A percentile compares a stretch with the other conserved stretches of the same genome.
Evolutionary conservation across 1,140 invertebrate genomes (phyloP).

Genomic region (Euborellia annulipes): DNA sequence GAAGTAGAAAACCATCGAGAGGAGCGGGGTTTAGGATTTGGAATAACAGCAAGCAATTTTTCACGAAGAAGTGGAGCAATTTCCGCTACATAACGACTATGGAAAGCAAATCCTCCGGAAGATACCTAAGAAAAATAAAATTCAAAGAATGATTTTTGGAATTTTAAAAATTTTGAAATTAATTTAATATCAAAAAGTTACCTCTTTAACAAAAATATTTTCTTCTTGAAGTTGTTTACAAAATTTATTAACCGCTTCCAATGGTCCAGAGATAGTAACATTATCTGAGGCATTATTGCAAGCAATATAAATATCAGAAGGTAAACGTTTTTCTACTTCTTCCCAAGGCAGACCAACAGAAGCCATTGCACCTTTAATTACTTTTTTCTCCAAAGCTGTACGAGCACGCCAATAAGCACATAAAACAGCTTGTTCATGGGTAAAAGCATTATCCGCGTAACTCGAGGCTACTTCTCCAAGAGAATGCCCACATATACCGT

Average conservation of each 20-base stretch:
- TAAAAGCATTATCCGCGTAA: slow-evolving; percentile 46
- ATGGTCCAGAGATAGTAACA: slow-evolving; percentile 72
- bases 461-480: slow-evolving; percentile 45
- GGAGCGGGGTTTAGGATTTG: slow-evolving; percentile 28
- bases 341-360: slow-evolving; percentile 32
- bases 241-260: slow-evolving; percentile 48
- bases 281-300: slow-evolving; percentile 75
- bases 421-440: slow-evolving; percentile 40
- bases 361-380: slow-evolving; percentile 31
- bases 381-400: slow-evolving; percentile 34
- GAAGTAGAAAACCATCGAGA: slow-evolving; percentile 39
- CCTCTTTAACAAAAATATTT: slow-evolving; percentile 66
- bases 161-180: no score
- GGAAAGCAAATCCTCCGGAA: slow-evolving; percentile 69
- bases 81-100: slow-evolving; percentile 39
- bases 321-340: slow-evolving; percentile 38
- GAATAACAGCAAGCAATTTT: slow-evolving; percentile 31
- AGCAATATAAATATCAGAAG: slow-evolving; percentile 56
- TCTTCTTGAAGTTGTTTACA: slow-evolving; percentile 49
- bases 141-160: no score
- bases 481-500: slow-evolving; percentile 50
- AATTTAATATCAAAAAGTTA: no score
- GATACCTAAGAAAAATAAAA: no score
- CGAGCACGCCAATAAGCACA: slow-evolving; percentile 42
- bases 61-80: slow-evolving; percentile 33